A percentile compares a stretch with the other conserved stretches of the same genome.
Conservation (phyloP, 2,888 invertebrate genomes). For the Ormyrus nitidulus region DNA sequence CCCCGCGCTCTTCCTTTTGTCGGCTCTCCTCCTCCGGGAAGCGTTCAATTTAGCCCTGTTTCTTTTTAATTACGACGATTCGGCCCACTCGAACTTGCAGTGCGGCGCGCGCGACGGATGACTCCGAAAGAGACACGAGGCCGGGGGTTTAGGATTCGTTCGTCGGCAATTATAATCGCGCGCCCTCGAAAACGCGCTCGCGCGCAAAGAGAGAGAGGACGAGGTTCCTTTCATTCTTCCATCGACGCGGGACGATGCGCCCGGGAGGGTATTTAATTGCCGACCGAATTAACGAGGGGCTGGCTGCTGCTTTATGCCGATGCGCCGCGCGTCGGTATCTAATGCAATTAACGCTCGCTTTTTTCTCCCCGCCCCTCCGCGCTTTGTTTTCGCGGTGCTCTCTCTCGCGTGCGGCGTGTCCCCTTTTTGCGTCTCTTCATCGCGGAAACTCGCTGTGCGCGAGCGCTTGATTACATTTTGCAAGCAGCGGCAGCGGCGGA, state of each 20-base stretch:
- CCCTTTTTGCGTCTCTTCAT: neutral
- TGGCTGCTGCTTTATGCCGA: constrained; percentile 20
- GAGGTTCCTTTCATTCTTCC: no score
- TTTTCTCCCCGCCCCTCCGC: constrained; percentile 8
- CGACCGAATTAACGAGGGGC: constrained; percentile 41
- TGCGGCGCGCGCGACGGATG: neutral
- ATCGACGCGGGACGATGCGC: no score
- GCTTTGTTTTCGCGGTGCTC: constrained; percentile 1
- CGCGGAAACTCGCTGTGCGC: neutral
- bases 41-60: neutral
- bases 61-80: constrained; percentile 38
- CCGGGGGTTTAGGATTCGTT: constrained; percentile 18
- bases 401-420: neutral
- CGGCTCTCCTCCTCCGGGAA: neutral
- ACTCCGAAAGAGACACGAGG: neutral
- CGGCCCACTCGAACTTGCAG: constrained; percentile 2
- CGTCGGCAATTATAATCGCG: constrained; percentile 37
- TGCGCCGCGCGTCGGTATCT: constrained; percentile 21
- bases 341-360: constrained; percentile 50
- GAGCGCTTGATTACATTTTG: no score
- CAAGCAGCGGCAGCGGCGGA: neutral
- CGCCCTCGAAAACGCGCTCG: constrained; percentile 13
- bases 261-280: constrained; percentile 24
- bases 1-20: neutral
- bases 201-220: no score